Evolutionary conservation across 35 echinoderm and acorn worm genomes (phyloP).

Genomic region (Amphiura filiformis): DNA sequence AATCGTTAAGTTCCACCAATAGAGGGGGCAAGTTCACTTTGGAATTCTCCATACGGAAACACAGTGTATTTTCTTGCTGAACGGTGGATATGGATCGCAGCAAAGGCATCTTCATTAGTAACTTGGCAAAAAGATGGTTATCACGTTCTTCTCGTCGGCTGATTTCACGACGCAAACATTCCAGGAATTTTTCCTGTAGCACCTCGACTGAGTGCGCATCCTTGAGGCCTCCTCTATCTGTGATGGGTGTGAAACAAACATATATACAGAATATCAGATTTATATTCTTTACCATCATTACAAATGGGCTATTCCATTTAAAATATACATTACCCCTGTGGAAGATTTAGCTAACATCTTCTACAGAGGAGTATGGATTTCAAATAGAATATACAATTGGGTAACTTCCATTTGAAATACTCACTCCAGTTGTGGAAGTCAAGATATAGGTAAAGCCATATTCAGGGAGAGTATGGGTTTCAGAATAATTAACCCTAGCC

Average conservation of each 20-base stretch:
- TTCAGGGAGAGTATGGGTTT: no score
- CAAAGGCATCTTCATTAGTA: slow-evolving; percentile 67
- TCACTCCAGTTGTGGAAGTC: no score
- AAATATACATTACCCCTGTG: no score
- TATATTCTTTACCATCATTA: no score
- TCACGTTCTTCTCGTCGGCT: slow-evolving; percentile 45
- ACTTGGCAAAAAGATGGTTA: slow-evolving; percentile 52
- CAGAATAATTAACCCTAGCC: no score
- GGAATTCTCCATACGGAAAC: slow-evolving; percentile 60
- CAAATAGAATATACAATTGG: no score
- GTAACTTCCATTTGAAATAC: no score
- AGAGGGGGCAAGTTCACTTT: slow-evolving; percentile 47
- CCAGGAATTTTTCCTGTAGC: slow-evolving; percentile 71
- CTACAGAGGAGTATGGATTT: no score
- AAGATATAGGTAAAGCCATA: no score
- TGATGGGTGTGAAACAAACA: background rate
- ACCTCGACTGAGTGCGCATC: slow-evolving; percentile 18
- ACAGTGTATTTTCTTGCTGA: slow-evolving; percentile 53
- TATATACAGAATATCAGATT: background rate
- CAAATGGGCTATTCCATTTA: no score
- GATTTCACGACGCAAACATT: slow-evolving; percentile 74
- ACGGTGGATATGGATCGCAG: slow-evolving; percentile 73
- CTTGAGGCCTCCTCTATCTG: slow-evolving; percentile 69
- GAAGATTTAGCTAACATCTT: no score
- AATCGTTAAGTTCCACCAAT: slow-evolving; percentile 69